Conservation (phyloP, 2,113 vertebrate genomes). For the Pteronura brasiliensis region DNA sequence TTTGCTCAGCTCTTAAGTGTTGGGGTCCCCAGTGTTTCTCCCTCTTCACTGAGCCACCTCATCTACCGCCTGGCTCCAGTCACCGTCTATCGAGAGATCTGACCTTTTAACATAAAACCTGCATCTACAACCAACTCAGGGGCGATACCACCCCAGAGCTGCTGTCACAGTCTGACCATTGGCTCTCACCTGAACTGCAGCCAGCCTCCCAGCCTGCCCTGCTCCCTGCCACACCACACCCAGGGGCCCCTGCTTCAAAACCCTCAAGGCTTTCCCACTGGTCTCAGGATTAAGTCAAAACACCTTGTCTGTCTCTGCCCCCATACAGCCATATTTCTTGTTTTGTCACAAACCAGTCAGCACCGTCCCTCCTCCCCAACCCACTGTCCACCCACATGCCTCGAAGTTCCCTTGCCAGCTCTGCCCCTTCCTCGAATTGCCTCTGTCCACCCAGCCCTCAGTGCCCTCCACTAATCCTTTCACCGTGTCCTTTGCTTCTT, state of each 20-base stretch:
- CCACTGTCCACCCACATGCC: not conserved
- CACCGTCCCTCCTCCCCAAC: not conserved
- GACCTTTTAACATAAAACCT: no score
- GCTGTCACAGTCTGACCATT: not conserved
- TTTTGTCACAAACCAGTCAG: not conserved
- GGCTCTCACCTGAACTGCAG: not conserved
- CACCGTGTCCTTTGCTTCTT: not conserved
- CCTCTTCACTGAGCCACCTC: not conserved
- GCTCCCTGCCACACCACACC: not conserved
- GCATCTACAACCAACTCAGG: not conserved
- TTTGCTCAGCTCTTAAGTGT: not conserved
- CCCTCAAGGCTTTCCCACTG: not conserved
- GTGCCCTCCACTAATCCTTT: not conserved
- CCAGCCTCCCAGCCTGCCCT: not conserved
- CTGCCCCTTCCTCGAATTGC: not conserved
- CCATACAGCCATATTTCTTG: not conserved
- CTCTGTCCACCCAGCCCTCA: not conserved
- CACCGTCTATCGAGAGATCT: not conserved
- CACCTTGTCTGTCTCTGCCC: not conserved
- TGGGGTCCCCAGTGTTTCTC: not conserved
- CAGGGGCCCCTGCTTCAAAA: not conserved
- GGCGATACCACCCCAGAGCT: not conserved
- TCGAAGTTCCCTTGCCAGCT: not conserved
- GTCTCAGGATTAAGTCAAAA: not conserved
- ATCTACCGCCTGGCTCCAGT: not conserved